Conservation (phyloP, 2,888 invertebrate genomes). For the Nipponacmea schrenckii region DNA sequence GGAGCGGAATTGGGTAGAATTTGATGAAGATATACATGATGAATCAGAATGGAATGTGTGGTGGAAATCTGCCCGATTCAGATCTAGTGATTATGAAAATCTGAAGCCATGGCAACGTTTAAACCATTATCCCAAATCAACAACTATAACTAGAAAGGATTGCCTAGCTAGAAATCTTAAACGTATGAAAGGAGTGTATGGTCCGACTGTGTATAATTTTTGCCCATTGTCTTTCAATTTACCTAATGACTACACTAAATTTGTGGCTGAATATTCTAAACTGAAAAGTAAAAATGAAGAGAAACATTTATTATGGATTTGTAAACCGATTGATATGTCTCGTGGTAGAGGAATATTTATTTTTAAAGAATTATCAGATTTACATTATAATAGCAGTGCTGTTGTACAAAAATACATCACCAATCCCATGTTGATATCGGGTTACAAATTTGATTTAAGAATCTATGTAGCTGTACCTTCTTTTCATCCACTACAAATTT, state of each 20-base stretch:
- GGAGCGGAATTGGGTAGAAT: conserved; percentile 84
- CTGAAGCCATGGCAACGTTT: conserved; percentile 68
- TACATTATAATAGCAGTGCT: conserved; percentile 80
- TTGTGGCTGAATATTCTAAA: conserved; percentile 79
- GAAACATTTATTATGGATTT: conserved; percentile 77
- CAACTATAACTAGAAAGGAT: conserved; percentile 86
- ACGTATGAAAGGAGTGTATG: conserved; percentile 84
- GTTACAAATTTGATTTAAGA: conserved; percentile 65
- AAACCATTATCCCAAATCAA: conserved; percentile 80
- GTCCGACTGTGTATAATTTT: conserved; percentile 75
- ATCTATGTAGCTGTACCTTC: conserved; percentile 62
- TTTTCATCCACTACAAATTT: conserved; percentile 61
- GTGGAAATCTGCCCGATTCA: conserved; percentile 85
- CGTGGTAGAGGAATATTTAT: conserved; percentile 86
- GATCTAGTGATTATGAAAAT: conserved; percentile 66
- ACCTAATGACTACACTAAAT: conserved; percentile 84
- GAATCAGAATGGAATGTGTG: conserved; percentile 81
- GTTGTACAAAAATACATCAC: conserved; percentile 77
- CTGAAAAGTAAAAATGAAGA: conserved; percentile 41
- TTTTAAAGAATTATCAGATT: conserved; percentile 73
- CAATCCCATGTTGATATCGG: conserved; percentile 62
- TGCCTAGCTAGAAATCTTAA: conserved; percentile 79
- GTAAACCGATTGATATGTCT: conserved; percentile 87
- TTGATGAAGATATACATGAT: conserved; percentile 72
- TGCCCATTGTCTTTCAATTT: conserved; percentile 86